Base-by-base conservation (phyloP, 2,113 vertebrate genomes). In the Acanthisitta chloris region DNA sequence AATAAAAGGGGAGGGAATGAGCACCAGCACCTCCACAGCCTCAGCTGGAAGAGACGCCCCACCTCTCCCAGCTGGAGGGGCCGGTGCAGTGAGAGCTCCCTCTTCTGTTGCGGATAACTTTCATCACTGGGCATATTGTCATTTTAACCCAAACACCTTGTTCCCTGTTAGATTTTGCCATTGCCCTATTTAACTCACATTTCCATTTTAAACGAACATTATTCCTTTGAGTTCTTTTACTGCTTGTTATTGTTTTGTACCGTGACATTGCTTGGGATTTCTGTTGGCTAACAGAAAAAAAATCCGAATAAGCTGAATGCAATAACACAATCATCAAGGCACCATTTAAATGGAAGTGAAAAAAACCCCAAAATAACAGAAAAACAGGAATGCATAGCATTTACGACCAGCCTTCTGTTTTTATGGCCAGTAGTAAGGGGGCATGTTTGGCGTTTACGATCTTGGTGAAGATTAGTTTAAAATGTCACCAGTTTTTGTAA, bases 81-180 rank as follows among this genome's bases (percentile, higher is more conserved):
- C 92, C 33, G 12, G 51, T 51, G 95, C 92, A 5, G 59, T 81
- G 87, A 83, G 92, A 81, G 94, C 96, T 97, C 92, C 95, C 96
- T 83, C 95, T 97, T 78, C 91, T 0, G 82, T 95, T 86, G 49
- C 55, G 62, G 71, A 49, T 11, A 10, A 72, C 77, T 78, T 59
- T 49, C 38, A 28, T 77, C 42, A 5, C 29, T 1, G 0, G 34
- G 7, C 36, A 2, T 6, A 2, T 48, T 34, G 54, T 40, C 21
- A 1, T 48, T 73, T 59, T 58, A 78, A 62, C 46, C 36, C 59
- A 16, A 49, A 12, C 36, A 29, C 6, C 43, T 54, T 54, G 20
- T n/a, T 65, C 16, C 49, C 42, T 45, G 36, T 6, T 54, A 33
- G 46, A 20, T 86, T 73, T 78, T 86, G 55, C 42, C 64, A 16